Evolutionary conservation across 1,140 invertebrate genomes (phyloP).

Genomic region (Drosophila kurseongensis): DNA sequence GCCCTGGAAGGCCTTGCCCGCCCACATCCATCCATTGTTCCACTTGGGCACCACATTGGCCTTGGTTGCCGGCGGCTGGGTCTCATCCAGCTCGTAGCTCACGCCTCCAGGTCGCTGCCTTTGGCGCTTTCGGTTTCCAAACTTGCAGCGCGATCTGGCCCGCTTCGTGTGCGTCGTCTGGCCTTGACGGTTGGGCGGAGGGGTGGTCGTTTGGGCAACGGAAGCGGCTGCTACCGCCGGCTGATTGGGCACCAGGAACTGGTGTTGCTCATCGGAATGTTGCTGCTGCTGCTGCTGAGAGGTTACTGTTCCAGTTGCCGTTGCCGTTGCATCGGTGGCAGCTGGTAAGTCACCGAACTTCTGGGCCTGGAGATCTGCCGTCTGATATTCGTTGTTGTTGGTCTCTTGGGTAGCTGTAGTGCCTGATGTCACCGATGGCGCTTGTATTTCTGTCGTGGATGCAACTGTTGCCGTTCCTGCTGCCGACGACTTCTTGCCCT

Average conservation of each 20-base stretch:
- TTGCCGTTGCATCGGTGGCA: slow-evolving; percentile 8
- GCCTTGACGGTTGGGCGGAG: slow-evolving; percentile 23
- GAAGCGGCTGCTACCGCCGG: slow-evolving; percentile 4
- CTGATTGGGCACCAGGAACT: slow-evolving; percentile 59
- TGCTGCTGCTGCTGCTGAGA: slow-evolving; percentile 34
- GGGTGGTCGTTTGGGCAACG: not conserved
- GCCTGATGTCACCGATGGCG: not conserved
- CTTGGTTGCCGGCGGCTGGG: slow-evolving; percentile 81
- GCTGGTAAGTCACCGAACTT: slow-evolving; percentile 39
- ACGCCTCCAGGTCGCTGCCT: slow-evolving; percentile 71
- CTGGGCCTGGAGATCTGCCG: slow-evolving; percentile 64
- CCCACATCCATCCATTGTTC: slow-evolving; percentile 97
- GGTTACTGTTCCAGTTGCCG: not conserved
- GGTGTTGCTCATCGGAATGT: slow-evolving; percentile 74
- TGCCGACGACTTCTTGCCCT: slow-evolving; percentile 19
- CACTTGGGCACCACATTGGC: slow-evolving; percentile 89
- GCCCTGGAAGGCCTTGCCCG: slow-evolving; percentile 92
- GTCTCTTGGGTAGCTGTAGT: slow-evolving; percentile 47
- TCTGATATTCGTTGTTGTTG: slow-evolving; percentile 78
- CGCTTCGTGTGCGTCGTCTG: slow-evolving; percentile 64
- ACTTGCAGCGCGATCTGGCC: slow-evolving; percentile 74
- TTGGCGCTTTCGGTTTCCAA: slow-evolving; percentile 77
- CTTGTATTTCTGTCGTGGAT: not conserved
- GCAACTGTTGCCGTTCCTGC: not conserved
- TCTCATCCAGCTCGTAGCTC: slow-evolving; percentile 74